These are phyloP conservation scores for Catocala fraxini DNA, from an alignment of 2,888 invertebrate genomes.

Conservation along the genomic window DNA sequence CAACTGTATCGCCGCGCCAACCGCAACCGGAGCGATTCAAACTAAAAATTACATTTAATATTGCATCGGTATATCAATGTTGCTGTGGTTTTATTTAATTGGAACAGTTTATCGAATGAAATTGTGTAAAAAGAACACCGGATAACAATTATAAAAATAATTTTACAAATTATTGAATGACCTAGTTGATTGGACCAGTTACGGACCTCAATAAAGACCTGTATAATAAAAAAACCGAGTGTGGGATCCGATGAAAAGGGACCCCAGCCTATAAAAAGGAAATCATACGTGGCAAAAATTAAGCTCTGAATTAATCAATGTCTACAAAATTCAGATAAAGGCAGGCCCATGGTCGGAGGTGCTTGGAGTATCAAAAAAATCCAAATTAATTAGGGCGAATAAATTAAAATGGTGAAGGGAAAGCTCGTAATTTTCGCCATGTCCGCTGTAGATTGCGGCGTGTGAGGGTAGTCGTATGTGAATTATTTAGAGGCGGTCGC, in stretches of 20 bases:
- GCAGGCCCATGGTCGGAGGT: slow-evolving; percentile 31
- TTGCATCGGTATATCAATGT: slow-evolving; percentile 15
- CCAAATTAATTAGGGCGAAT: slow-evolving; percentile 69
- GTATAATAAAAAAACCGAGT: background rate
- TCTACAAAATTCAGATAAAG: slow-evolving; percentile 46
- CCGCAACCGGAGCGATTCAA: slow-evolving; percentile 56
- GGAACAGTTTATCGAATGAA: slow-evolving; percentile 18
- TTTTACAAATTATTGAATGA: background rate
- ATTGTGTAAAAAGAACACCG: background rate
- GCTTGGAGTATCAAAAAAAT: slow-evolving; percentile 60
- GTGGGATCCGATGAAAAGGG: slow-evolving; percentile 35
- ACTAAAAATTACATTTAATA: slow-evolving; percentile 58
- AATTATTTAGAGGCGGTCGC: slow-evolving; percentile 84
- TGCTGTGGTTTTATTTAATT: slow-evolving; percentile 1
- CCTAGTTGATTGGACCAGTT: background rate
- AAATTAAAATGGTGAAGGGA: slow-evolving; percentile 65
- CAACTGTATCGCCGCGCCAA: slow-evolving; percentile 59
- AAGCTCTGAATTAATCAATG: slow-evolving; percentile 48
- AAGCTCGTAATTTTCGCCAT: slow-evolving; percentile 66
- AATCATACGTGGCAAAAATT: slow-evolving; percentile 51
- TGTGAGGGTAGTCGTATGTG: slow-evolving; percentile 73
- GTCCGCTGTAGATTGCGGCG: slow-evolving; percentile 68
- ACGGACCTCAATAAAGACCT: background rate
- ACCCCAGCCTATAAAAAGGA: slow-evolving; percentile 33
- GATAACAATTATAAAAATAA: background rate